These are phyloP conservation scores for Myripristis murdjan DNA, from an alignment of 2,797 vertebrate species.

Conservation along the genomic window DNA sequence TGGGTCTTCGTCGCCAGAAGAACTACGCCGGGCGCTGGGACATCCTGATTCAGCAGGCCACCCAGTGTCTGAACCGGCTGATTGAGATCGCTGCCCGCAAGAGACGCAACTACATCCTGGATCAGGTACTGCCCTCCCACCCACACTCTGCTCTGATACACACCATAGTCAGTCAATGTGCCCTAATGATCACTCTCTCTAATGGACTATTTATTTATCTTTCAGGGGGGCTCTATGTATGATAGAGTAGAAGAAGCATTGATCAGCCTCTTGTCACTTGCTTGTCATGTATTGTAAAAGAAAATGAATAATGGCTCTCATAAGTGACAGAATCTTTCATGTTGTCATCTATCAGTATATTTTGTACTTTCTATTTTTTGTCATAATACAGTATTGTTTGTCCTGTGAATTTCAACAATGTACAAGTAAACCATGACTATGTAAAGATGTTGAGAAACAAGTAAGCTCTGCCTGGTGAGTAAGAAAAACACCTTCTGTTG, in stretches of 20 bases:
- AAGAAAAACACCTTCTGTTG: conserved; percentile 90
- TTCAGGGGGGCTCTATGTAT: conserved; percentile 85
- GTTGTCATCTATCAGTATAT: conserved; percentile 80
- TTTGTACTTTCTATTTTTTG: conserved; percentile 79
- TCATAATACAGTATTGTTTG: conserved; percentile 84
- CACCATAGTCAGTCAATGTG: conserved; percentile 81
- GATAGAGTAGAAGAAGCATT: conserved; percentile 84
- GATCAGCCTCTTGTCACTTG: conserved; percentile 81
- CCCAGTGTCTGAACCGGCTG: conserved; percentile 95
- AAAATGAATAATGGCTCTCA: conserved; percentile 77
- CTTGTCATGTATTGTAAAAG: conserved; percentile 79
- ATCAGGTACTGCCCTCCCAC: conserved; percentile 88
- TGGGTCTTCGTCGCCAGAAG: conserved; percentile 94
- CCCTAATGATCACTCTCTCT: conserved; percentile 83
- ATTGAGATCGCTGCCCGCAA: conserved; percentile 96
- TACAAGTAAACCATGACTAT: conserved; percentile 90
- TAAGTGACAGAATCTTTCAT: conserved; percentile 80
- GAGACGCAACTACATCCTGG: conserved; percentile 96
- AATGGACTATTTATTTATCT: conserved; percentile 87
- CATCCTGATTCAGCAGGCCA: conserved; percentile 94
- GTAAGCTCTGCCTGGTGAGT: conserved; percentile 91
- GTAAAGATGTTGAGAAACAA: conserved; percentile 92
- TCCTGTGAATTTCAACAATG: conserved; percentile 86
- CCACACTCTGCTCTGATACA: conserved; percentile 59
- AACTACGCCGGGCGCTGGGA: conserved; percentile 97